A percentile compares a stretch with the other conserved stretches of the same genome.
These are phyloP conservation scores for Morpho achilles DNA, from an alignment of 2,888 invertebrate species.

Conservation along the genomic window DNA sequence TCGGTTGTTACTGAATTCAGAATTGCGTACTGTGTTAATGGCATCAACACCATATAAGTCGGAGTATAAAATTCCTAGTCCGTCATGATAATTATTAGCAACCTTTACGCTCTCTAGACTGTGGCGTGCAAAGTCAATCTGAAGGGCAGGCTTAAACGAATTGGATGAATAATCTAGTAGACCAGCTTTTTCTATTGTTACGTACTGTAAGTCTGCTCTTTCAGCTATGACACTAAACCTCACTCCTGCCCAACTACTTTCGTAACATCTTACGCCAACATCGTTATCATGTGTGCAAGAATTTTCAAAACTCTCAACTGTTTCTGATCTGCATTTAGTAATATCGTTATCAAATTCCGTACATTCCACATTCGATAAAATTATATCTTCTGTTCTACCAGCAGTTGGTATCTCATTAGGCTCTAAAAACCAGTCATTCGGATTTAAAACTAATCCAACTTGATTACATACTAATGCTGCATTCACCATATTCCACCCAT, in stretches of 20 bases:
- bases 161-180: conserved; percentile 95
- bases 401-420: conserved; percentile 89
- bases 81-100: conserved; percentile 93
- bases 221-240: conserved; percentile 93
- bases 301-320: conserved; percentile 88
- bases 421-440: conserved; percentile 93
- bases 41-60: conserved; percentile 94
- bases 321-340: conserved; percentile 91
- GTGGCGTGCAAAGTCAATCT: conserved; percentile 91
- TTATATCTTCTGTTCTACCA: conserved; percentile 86
- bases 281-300: conserved; percentile 93
- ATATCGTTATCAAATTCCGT: conserved; percentile 94
- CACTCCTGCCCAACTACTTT: conserved; percentile 96
- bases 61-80: conserved; percentile 95
- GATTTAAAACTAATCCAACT: conserved; percentile 94
- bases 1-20: conserved; percentile 89
- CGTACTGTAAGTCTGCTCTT: conserved; percentile 90
- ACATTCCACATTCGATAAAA: conserved; percentile 93
- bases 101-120: conserved; percentile 90
- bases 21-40: conserved; percentile 89
- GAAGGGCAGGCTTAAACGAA: conserved; percentile 91
- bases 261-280: conserved; percentile 93
- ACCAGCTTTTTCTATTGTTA: conserved; percentile 95
- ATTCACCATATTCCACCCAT: conserved; percentile 95
- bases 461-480: conserved; percentile 98